Base-by-base conservation (phyloP, 2,113 vertebrate species). In the Scomber japonicus region DNA sequence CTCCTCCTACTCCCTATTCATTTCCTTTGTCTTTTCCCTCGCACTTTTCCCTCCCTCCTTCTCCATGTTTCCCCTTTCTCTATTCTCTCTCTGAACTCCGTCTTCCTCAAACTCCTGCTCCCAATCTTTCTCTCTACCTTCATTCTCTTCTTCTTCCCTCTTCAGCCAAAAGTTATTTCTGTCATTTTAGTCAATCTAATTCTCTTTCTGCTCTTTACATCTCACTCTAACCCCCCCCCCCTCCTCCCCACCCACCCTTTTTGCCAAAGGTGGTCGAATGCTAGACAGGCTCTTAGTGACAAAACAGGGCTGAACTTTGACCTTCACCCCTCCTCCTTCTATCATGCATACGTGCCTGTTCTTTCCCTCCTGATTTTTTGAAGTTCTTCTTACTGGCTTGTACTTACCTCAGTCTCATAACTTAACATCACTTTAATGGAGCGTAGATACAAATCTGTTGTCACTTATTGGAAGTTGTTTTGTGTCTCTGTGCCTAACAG, bases 221-320 rank as follows among this genome's bases (percentile, higher is more conserved):
- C 46, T 44, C 24, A 8, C 35, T 69, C 54, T n/a, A 12, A 16
- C 16, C 1, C 35, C 8, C 35, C 6, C 35, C 35, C 19, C 19
- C 11, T 31, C n/a, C 0, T 21, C 21, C 21, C 21, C 21, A 21
- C 50, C 40, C 5, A 6, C 11, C 60, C 13, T n/a, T 71, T 60
- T 24, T 8, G 14, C 11, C 14, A 78, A 17, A 45, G 50, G 62
- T 59, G 49, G 40, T 11, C 16, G 10, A 71, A 66, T 5, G 4
- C 57, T 64, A 27, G 24, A 71, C 71, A 69, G 46, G 17, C 76
- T 75, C 61, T 62, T n/a, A 27, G 11, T 67, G 80, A 81, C 75
- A 76, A 78, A 72, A 56, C n/a, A 35, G 66, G 54, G 48, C 16
- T 83, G 80, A 87, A 65, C 89, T 82, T 56, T 89, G 82, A 89